A percentile compares a stretch with the other conserved stretches of the same genome.
phyloP scores from a whole-genome alignment of 2,888 invertebrate species.

The Drosophila affinis region DNA sequence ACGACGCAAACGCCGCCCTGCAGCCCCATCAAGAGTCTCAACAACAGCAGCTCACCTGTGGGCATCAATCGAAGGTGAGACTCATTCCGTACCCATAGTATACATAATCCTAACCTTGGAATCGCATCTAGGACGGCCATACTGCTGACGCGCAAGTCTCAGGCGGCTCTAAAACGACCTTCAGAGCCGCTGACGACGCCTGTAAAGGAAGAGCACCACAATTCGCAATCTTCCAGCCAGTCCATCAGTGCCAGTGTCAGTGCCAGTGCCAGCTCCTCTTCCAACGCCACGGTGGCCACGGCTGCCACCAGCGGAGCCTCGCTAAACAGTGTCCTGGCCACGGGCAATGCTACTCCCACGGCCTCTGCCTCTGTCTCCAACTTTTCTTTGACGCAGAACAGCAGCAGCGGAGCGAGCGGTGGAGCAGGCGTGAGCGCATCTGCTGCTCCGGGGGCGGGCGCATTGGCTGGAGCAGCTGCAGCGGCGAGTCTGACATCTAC shows the following conservation, averaged over 20 bases:
- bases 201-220: conserved; percentile 80
- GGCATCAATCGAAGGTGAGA: conserved; percentile 83
- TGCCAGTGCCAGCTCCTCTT: conserved; percentile 53
- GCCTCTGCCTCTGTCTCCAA: conserved; percentile 14
- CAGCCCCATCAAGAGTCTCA: conserved; percentile 83
- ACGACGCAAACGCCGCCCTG: conserved; percentile 83
- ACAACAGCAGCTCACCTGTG: conserved; percentile 83
- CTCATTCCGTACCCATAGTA: not conserved
- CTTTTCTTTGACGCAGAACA: conserved; percentile 67
- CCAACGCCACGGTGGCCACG: conserved; percentile 61
- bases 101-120: not conserved
- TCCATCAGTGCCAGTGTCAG: conserved; percentile 60
- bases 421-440: conserved; percentile 24
- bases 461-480: conserved; percentile 54
- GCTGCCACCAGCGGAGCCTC: conserved; percentile 60
- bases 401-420: conserved; percentile 41
- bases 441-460: conserved; percentile 32
- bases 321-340: conserved; percentile 50
- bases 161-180: conserved; percentile 85
- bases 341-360: conserved; percentile 47
- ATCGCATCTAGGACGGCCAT: conserved; percentile 87
- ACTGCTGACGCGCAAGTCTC: conserved; percentile 89
- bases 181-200: conserved; percentile 76
- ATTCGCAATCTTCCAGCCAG: conserved; percentile 71
- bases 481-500: conserved; percentile 60